A percentile compares a stretch with the other conserved stretches of the same genome.
These are phyloP conservation scores for Peromyscus aztecus DNA, from an alignment of 2,797 vertebrate species.

Conservation along the genomic window DNA sequence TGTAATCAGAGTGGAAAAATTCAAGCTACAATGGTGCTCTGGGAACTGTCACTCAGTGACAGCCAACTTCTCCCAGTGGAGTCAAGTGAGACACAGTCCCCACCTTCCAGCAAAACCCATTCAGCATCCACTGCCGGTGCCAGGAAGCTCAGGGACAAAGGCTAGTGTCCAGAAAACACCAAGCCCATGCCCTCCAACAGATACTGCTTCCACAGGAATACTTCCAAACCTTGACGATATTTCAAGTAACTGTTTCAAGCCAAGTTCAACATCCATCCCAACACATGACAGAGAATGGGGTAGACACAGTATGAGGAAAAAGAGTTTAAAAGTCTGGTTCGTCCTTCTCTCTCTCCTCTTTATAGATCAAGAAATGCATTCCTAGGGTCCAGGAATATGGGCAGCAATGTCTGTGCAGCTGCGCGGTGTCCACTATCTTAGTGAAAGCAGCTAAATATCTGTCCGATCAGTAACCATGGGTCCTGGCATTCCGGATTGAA, in stretches of 20 bases:
- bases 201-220: neutral
- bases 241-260: conserved; percentile 22
- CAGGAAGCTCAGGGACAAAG: neutral
- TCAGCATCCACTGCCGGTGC: neutral
- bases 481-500: neutral
- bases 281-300: conserved; percentile 25
- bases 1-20: conserved; percentile 68
- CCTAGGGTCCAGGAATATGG: neutral
- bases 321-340: neutral
- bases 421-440: neutral
- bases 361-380: neutral
- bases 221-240: conserved; percentile 16
- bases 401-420: neutral
- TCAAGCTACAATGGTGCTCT: conserved; percentile 18
- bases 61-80: neutral
- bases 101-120: neutral
- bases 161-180: neutral
- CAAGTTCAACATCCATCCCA: conserved; percentile 31
- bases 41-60: conserved; percentile 47
- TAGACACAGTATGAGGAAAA: neutral
- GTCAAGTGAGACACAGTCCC: neutral
- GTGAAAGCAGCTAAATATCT: neutral
- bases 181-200: neutral
- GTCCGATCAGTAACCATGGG: neutral
- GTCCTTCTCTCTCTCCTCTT: neutral